Evolutionary conservation across 2,888 invertebrate genomes (phyloP).

Genomic region (Plebejus argus): DNA sequence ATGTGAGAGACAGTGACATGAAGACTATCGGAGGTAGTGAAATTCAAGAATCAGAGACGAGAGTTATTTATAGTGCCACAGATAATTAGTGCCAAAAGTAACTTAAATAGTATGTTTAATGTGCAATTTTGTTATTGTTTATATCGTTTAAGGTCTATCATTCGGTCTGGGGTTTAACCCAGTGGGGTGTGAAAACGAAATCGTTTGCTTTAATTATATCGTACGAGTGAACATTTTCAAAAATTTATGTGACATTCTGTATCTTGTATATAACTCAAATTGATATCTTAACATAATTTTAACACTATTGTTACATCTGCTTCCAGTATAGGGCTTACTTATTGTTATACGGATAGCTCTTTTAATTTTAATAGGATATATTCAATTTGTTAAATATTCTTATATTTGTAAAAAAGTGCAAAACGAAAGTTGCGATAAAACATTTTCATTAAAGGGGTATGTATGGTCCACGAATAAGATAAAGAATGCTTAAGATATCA

Average conservation of each 20-base stretch:
- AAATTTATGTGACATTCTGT: conserved; percentile 59
- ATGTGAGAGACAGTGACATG: conserved; percentile 74
- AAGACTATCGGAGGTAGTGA: conserved; percentile 70
- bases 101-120: conserved; percentile 72
- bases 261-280: conserved; percentile 72
- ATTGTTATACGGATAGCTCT: conserved; percentile 65
- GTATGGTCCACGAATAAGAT: conserved; percentile 63
- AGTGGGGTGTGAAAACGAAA: conserved; percentile 71
- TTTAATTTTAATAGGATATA: conserved; percentile 44
- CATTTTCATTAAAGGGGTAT: conserved; percentile 15
- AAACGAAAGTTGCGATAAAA: conserved; percentile 34
- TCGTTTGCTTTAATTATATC: conserved; percentile 75
- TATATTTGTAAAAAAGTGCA: conserved; percentile 43
- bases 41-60: conserved; percentile 67
- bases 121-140: conserved; percentile 78
- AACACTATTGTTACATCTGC: conserved; percentile 72
- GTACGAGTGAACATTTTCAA: conserved; percentile 55
- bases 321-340: conserved; percentile 72
- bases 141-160: conserved; percentile 71
- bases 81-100: conserved; percentile 85
- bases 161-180: conserved; percentile 69
- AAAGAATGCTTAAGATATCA: conserved; percentile 72
- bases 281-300: conserved; percentile 55
- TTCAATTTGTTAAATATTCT: conserved; percentile 54
- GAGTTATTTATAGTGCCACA: conserved; percentile 80